Base-by-base conservation (phyloP, 2,113 vertebrate genomes). In the Plotosus lineatus region DNA sequence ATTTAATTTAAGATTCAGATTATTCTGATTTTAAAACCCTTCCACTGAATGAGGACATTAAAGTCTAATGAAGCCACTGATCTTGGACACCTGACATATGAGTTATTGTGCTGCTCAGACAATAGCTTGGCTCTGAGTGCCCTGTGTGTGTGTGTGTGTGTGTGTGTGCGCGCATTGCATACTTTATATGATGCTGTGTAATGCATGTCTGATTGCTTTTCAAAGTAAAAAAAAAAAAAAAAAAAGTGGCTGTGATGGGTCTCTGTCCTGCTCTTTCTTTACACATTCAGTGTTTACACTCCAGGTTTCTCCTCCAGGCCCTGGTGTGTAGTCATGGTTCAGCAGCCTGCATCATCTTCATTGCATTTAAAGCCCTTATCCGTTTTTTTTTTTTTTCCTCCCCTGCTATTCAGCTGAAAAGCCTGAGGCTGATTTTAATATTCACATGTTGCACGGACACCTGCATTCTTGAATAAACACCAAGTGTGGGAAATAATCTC, bases 21-120 rank as follows among this genome's bases (percentile, higher is more conserved):
- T 31, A 8, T 48, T 31, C 19, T n/a, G 26, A 4, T 51, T 33
- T 51, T 1, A 33, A 23, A 21, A 72, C 28, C 7, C 38, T n/a
- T n/a, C 50, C n/a, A 33, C 0, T 31, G 17, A 38, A 17, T 21
- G 12, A 21, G 40, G n/a, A 28, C 40, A 44, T 6, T 63, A 38
- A 26, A n/a, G 26, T 31, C 28, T 9, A 31, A 36, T 36, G 19
- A 38, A 65, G 19, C 3, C 61, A 65, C 9, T 1, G 31, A 28
- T 65, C 2, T 46, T n/a, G 14, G 56, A 77, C 10, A 36, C 28
- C 58, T 36, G 75, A 61, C 58, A 61, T 56, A 42, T 60, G 36
- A 44, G 42, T 77, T 50, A 77, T 78, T 78, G 76, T 78, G 28
- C 60, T 50, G 76, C 42, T 78, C 76, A 78, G 76, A 78, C 58